Base-by-base conservation (phyloP, 2,113 vertebrate genomes). In the Ictalurus furcatus region DNA sequence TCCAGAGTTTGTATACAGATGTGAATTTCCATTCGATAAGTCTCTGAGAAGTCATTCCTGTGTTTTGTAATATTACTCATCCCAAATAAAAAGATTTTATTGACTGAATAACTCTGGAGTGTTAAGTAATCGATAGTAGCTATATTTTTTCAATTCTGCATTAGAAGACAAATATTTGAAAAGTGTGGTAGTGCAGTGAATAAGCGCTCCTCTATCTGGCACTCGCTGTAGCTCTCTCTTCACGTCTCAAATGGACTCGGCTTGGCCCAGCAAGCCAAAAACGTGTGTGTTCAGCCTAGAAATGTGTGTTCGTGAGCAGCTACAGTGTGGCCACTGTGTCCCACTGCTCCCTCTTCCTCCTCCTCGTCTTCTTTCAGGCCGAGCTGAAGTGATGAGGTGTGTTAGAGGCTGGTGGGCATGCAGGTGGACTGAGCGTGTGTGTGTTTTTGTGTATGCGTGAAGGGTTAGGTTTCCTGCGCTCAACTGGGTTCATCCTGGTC, bases 351-450 rank as follows among this genome's bases (percentile, higher is more conserved):
- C 63, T 74, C 86, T 91, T 67, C 74, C 74, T 48, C 81, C 67
- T 78, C 54, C 58, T 76, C n/a, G 11, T 86, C 67, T 28, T 21
- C 89, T 93, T 93, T 92, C 92, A 89, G 91, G 67, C 87, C 56
- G 89, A 91, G 90, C 30, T 90, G 92, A 93, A 82, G 87, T 91
- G 90, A 92, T 94, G 93, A 92, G 59, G 89, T 84, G 90, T 74
- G 91, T 14, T 67, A 94, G 78, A 88, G 90, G 87, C 73, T 65
- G 25, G 85, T 37, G 52, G 37, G 78, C 63, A 65, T 89, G 1
- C 73, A 63, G 84, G 78, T 89, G 90, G 83, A 89, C 82, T 88
- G 86, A 90, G 13, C 67, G 56, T 67, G 59, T 78, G 63, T 78
- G 63, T 12, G 21, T 78, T 73, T 82, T 65, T 21, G 2, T 12